Evolutionary conservation across 2,888 invertebrate species (phyloP).

Genomic region (Epiblema foenella): DNA sequence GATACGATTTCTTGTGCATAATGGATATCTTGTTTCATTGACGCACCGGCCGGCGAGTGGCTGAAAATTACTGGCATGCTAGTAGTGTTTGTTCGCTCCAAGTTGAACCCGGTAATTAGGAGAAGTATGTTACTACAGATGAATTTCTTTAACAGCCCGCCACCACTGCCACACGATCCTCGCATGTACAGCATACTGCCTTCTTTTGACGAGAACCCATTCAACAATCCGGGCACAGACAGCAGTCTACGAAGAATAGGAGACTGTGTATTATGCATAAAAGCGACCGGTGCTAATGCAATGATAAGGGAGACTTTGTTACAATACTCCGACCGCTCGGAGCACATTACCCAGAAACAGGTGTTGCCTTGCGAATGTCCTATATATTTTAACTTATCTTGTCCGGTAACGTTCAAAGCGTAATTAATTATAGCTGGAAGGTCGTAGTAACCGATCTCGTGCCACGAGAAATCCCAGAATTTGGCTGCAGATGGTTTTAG

Average conservation of each 20-base stretch:
- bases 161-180: constrained; percentile 67
- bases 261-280: constrained; percentile 69
- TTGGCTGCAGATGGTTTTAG: constrained; percentile 64
- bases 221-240: constrained; percentile 56
- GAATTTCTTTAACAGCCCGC: constrained; percentile 69
- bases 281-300: constrained; percentile 85
- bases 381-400: constrained; percentile 85
- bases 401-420: constrained; percentile 81
- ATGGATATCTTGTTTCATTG: constrained; percentile 81
- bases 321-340: constrained; percentile 82
- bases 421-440: constrained; percentile 92
- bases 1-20: constrained; percentile 78
- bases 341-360: constrained; percentile 83
- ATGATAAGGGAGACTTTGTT: constrained; percentile 81
- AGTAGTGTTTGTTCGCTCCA: constrained; percentile 83
- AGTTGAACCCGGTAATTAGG: constrained; percentile 84
- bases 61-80: constrained; percentile 82
- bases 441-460: constrained; percentile 91
- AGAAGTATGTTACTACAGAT: constrained; percentile 86
- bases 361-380: constrained; percentile 90
- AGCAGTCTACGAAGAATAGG: constrained; percentile 64
- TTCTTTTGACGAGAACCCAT: constrained; percentile 68
- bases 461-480: constrained; percentile 91
- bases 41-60: constrained; percentile 83
- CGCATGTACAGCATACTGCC: constrained; percentile 23